Evolutionary conservation across 2,797 vertebrate species (phyloP).

Genomic region (Sebastes itinus): DNA sequence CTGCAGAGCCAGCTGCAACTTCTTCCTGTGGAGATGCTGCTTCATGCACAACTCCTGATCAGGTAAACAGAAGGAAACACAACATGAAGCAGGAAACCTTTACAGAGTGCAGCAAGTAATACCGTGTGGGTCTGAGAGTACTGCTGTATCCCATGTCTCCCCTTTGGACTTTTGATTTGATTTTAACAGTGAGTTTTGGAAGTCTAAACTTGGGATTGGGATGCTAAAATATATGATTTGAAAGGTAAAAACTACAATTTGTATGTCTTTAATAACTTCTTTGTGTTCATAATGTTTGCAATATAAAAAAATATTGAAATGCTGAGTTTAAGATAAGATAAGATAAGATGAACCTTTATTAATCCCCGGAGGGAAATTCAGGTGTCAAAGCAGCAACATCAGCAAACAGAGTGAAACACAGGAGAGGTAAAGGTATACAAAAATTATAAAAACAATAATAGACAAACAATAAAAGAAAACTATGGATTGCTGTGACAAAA

Average conservation of each 20-base stretch:
- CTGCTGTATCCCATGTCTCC: background rate
- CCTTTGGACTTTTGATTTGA: background rate
- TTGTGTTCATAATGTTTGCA: background rate
- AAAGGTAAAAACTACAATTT: background rate
- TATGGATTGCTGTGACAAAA: background rate
- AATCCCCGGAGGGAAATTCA: too few species aligned
- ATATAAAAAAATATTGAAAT: background rate
- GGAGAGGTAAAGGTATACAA: too few species aligned
- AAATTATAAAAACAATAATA: too few species aligned
- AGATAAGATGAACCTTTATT: too few species aligned
- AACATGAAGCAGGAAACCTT: background rate
- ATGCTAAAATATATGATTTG: background rate
- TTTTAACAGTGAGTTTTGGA: background rate
- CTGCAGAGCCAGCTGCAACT: conserved; percentile 94
- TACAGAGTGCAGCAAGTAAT: background rate
- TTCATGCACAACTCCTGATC: conserved; percentile 93
- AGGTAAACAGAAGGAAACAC: background rate
- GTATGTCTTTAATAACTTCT: background rate
- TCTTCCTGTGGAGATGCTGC: conserved; percentile 92
- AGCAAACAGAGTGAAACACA: too few species aligned
- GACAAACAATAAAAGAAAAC: background rate
- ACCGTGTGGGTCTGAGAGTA: background rate
- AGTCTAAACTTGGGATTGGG: background rate
- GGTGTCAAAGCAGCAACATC: too few species aligned
- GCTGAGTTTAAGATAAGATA: too few species aligned